Conservation (phyloP, 2,797 vertebrate species). For the Apogon hyalosoma region DNA sequence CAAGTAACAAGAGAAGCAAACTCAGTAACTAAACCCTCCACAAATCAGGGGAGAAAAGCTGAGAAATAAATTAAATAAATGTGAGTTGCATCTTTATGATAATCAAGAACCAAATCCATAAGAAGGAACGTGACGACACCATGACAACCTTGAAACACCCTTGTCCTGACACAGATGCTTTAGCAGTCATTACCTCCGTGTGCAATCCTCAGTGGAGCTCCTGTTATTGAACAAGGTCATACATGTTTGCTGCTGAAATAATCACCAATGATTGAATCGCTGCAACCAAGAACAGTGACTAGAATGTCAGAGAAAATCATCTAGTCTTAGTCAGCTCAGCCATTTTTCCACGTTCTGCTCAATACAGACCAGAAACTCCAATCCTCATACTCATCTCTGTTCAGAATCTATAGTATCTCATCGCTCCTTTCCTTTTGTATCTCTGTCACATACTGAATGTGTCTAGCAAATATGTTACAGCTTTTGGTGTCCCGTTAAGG, state of each 20-base stretch:
- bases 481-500: slow-evolving; percentile 41
- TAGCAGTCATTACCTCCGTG: slow-evolving; percentile 52
- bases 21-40: neutral
- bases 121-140: neutral
- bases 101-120: neutral
- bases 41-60: no score
- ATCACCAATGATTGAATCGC: slow-evolving; percentile 50
- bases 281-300: slow-evolving; percentile 36
- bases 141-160: slow-evolving; percentile 57
- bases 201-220: slow-evolving; percentile 48
- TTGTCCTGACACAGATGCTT: slow-evolving; percentile 44
- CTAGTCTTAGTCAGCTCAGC: slow-evolving; percentile 25
- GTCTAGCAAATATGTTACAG: slow-evolving; percentile 2
- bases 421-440: slow-evolving; percentile 13
- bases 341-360: slow-evolving; percentile 40
- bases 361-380: slow-evolving; percentile 11
- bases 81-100: neutral
- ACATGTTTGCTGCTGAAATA: slow-evolving; percentile 54
- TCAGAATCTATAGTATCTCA: slow-evolving; percentile 38
- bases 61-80: neutral
- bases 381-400: slow-evolving; percentile 23
- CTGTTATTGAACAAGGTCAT: slow-evolving; percentile 73
- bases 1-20: neutral
- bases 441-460: slow-evolving; percentile 7
- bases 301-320: slow-evolving; percentile 10